Evolutionary conservation across 2,888 invertebrate species (phyloP).

Genomic region (Scelioninae gen. 2): DNA sequence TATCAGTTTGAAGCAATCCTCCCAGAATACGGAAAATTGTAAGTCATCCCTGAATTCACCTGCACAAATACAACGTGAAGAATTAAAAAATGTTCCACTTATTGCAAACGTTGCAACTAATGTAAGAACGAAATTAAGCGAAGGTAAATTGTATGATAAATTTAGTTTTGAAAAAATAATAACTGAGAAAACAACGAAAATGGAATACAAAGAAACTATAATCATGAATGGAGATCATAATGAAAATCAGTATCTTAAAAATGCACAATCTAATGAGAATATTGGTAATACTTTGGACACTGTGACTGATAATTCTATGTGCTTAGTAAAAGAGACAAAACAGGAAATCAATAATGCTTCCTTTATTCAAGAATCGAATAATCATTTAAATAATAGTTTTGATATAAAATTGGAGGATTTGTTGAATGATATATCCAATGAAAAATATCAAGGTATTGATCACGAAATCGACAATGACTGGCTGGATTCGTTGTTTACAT

Average conservation of each 20-base stretch:
- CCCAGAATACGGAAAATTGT: too few relatives aligned
- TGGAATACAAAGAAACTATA: neutral
- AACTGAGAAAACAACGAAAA: neutral
- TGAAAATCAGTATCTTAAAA: neutral
- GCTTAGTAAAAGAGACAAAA: neutral
- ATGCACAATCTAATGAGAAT: neutral
- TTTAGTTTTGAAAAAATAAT: conserved; percentile 26
- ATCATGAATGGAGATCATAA: neutral
- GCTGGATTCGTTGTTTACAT: conserved; percentile 1
- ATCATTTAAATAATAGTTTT: neutral
- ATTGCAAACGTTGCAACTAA: too few relatives aligned
- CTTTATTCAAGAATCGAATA: neutral
- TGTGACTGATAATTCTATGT: neutral
- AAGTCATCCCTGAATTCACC: too few relatives aligned
- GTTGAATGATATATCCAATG: neutral
- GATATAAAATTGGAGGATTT: neutral
- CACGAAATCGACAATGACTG: neutral
- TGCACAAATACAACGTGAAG: too few relatives aligned
- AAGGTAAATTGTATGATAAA: conserved; percentile 19
- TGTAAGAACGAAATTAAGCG: conserved; percentile 1
- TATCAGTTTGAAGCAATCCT: too few relatives aligned
- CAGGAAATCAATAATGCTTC: neutral
- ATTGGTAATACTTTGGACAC: too few relatives aligned
- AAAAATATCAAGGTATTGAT: neutral
- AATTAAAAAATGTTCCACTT: too few relatives aligned